A percentile compares a stretch with the other conserved stretches of the same genome.
phyloP scores from a whole-genome alignment of 2,113 vertebrate species.

The Labeo catla region DNA sequence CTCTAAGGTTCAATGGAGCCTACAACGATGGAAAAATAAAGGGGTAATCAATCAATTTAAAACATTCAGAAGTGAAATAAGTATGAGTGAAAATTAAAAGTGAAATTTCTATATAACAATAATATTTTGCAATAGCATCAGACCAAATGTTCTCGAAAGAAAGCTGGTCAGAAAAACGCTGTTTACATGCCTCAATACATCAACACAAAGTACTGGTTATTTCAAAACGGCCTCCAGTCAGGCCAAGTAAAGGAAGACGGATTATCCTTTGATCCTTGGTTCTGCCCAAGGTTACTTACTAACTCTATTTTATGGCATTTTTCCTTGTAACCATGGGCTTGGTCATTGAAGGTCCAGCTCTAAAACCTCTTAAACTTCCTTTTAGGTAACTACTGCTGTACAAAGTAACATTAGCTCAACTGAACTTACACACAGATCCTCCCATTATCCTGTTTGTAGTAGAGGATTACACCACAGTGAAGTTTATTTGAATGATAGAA shows the following conservation, averaged over 20 bases:
- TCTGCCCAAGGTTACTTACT: conserved; percentile 5
- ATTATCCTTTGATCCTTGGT: neutral
- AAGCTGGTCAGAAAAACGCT: neutral
- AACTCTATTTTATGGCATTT: neutral
- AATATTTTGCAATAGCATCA: neutral
- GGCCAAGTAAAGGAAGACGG: neutral
- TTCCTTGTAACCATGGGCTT: neutral
- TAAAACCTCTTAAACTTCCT: neutral
- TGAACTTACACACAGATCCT: neutral
- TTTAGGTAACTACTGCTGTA: neutral
- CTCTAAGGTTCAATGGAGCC: neutral
- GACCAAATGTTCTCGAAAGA: neutral
- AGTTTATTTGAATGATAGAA: neutral
- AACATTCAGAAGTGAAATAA: neutral
- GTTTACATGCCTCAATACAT: neutral
- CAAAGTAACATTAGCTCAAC: neutral
- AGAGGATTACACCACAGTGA: neutral
- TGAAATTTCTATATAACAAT: neutral
- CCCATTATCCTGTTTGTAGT: neutral
- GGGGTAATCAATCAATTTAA: neutral
- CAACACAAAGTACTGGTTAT: neutral
- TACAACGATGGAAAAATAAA: neutral
- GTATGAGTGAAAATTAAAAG: neutral
- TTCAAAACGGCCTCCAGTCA: neutral
- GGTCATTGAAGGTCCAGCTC: neutral